These are phyloP conservation scores for Pangasius mekongensis DNA, from an alignment of 2,797 vertebrate genomes.

Conservation along the genomic window DNA sequence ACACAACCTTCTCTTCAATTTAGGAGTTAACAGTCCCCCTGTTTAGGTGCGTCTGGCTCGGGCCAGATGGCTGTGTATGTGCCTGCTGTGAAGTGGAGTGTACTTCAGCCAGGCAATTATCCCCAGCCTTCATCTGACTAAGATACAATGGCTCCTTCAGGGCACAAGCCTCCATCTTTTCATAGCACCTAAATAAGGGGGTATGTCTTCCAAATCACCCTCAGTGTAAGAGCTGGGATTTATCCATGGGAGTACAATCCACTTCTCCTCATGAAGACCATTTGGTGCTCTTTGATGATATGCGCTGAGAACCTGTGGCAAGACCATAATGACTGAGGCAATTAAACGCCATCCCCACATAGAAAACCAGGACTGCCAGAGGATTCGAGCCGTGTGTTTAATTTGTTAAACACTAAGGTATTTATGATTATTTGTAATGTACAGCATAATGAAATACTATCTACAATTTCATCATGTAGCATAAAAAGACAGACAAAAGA, in stretches of 20 bases:
- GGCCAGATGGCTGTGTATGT: constrained; percentile 38
- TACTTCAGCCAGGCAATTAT: constrained; percentile 49
- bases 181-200: constrained; percentile 28
- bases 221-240: constrained; percentile 30
- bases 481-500: background rate
- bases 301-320: background rate
- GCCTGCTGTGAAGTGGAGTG: constrained; percentile 30
- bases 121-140: constrained; percentile 46
- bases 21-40: background rate
- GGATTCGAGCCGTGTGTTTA: background rate
- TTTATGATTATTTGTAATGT: background rate
- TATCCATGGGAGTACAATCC: constrained; percentile 46
- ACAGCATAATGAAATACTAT: background rate
- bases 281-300: constrained; percentile 36
- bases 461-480: background rate
- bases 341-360: background rate
- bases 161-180: constrained; percentile 28
- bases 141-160: constrained; percentile 43
- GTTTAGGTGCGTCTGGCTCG: constrained; percentile 1
- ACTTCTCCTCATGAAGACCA: constrained; percentile 49
- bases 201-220: constrained; percentile 34
- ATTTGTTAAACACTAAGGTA: constrained; percentile 4
- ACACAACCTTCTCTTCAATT: background rate
- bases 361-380: background rate
- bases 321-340: constrained; percentile 1